Evolutionary conservation across 2,888 invertebrate species (phyloP), one percentile per base, ranked within the genome.

Genomic region (Uropetala carovei): DNA sequence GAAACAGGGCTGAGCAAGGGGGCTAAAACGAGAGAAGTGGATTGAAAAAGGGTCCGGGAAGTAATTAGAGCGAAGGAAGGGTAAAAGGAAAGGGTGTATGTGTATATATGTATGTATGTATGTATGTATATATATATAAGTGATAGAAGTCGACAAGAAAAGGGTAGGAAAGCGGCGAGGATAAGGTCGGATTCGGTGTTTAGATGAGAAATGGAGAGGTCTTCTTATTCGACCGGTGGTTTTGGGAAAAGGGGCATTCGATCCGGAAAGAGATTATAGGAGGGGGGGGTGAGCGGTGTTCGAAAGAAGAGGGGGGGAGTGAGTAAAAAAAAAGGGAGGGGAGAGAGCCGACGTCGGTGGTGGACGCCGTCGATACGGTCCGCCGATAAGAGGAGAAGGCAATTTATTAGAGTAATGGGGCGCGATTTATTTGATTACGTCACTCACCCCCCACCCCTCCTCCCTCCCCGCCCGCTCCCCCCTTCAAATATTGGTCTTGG

Each of bases 401-500:
- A 89, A 89, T 89, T 89, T 64, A 89, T 89, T 89, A 89, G 89
- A 89, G 89, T 89, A 89, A 89, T 89, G 89, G 89, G 89, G 89
- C 68, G 89, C 89, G 43, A n/a, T 89, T 64, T 27, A 89, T 89
- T 68, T 14, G 64, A 89, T 89, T 89, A 89, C 30, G 75, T 75
- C n/a, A 27, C 43, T 5, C 43, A 3, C 43, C 43, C 43, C 43
- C 43, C 43, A n/a, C n/a, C n/a, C n/a, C n/a, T n/a, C n/a, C n/a
- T n/a, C n/a, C n/a, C n/a, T n/a, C n/a, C n/a, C n/a, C n/a, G n/a
- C n/a, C n/a, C n/a, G n/a, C n/a, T n/a, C n/a, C n/a, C 75, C 75
- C 68, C 75, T 27, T 22, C 75, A 75, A 75, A 75, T 75, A 75
- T 75, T 75, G 68, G 75, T 75, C 75, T 18, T n/a, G 68, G 68